A percentile compares a stretch with the other conserved stretches of the same genome.
These are phyloP conservation scores for Aegotheles bennettii DNA, from an alignment of 2,113 vertebrate species.

Conservation along the genomic window DNA sequence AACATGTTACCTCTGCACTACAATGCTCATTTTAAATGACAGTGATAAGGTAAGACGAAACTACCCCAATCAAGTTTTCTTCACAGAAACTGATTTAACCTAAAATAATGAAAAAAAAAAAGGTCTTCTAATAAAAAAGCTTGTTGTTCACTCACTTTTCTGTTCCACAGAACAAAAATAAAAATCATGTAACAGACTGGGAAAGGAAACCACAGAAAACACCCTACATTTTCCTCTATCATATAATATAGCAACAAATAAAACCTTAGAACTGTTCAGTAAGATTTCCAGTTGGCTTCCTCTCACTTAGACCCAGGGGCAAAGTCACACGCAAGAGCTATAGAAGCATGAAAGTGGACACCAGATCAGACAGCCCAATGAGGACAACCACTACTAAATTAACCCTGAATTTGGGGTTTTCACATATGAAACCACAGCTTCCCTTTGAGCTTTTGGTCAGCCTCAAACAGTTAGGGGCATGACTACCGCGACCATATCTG, in stretches of 20 bases:
- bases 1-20: not conserved
- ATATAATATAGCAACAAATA: not conserved
- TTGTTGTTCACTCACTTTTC: not conserved
- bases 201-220: not conserved
- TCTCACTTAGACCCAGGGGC: not conserved
- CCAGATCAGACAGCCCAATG: not conserved
- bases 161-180: not conserved
- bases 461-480: not conserved
- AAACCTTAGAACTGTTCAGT: not conserved
- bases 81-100: not conserved
- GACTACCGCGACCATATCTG: rapidly evolving
- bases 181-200: not conserved
- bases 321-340: not conserved
- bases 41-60: not conserved
- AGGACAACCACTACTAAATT: not conserved
- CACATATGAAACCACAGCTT: not conserved
- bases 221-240: not conserved
- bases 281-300: not conserved
- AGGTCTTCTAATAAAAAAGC: not conserved
- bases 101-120: not conserved
- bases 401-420: not conserved
- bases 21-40: not conserved
- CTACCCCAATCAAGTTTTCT: not conserved
- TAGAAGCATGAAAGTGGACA: rapidly evolving
- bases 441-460: not conserved